Percentiles rank a stretch among this genome's conserved stretches.
Conservation (phyloP, 2,888 invertebrate genomes). For the Clistopyga incitator region DNA sequence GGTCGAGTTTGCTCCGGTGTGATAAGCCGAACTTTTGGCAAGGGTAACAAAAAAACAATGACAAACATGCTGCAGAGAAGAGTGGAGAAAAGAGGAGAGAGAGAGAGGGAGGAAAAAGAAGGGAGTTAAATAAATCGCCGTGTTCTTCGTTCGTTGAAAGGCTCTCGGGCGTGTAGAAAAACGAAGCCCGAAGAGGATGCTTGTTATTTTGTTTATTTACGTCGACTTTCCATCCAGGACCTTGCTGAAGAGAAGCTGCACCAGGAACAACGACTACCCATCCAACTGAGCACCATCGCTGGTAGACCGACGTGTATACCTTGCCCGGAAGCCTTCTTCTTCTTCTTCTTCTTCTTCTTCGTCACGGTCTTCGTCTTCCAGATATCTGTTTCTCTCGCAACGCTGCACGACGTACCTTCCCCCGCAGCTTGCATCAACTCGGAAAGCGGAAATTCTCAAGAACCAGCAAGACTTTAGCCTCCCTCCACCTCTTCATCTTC, state of each 20-base stretch:
- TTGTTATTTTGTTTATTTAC: constrained; percentile 76
- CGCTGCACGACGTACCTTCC: constrained; percentile 36
- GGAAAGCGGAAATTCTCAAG: constrained; percentile 61
- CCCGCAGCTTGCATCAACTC: constrained; percentile 61
- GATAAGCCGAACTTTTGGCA: constrained; percentile 74
- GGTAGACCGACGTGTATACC: constrained; percentile 19
- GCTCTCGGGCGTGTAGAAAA: constrained; percentile 46
- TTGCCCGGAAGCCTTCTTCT: constrained; percentile 58
- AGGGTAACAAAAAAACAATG: constrained; percentile 63
- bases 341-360: constrained; percentile 52
- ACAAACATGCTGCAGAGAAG: constrained; percentile 17
- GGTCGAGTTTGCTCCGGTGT: constrained; percentile 73
- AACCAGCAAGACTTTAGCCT: constrained; percentile 44
- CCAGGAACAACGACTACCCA: constrained; percentile 21
- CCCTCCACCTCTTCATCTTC: not conserved
- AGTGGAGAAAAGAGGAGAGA: constrained; percentile 52
- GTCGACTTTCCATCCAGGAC: constrained; percentile 70
- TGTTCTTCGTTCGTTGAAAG: constrained; percentile 54
- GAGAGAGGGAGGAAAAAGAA: no score
- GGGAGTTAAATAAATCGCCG: constrained; percentile 80
- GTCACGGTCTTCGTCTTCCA: constrained; percentile 43
- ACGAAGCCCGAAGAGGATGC: constrained; percentile 35
- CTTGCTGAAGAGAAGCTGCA: constrained; percentile 36
- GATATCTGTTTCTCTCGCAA: constrained; percentile 64
- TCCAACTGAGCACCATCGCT: constrained; percentile 25